Evolutionary conservation across 2,113 vertebrate genomes (phyloP), one percentile per base, ranked within the genome.

Genomic region (Leptocoma aspasia): DNA sequence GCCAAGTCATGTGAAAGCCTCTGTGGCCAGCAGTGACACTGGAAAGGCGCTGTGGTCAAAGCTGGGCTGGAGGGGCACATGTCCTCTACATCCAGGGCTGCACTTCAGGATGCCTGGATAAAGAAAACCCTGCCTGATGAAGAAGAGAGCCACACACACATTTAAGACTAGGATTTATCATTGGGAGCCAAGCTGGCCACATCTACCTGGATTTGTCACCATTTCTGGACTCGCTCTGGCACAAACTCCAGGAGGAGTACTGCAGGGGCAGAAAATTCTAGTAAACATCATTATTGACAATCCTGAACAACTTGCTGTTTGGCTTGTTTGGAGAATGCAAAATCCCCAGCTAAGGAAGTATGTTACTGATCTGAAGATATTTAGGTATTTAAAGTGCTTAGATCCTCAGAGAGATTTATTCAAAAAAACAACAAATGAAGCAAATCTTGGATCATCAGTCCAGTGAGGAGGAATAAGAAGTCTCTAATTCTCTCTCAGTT

Each of bases 1-100:
- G 15, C 23, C 35, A 57, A 75, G 24, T 33, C 24, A 24, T 39
- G 24, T 64, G 41, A 82, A 86, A 69, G 22, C 11, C 53, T 85
- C 47, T 42, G 78, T 52, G 30, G 22, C 7, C 61, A 71, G 13
- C 18, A 52, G 13, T 7, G 33, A 19, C 5, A 6, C 1, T 39
- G 24, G 30, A 68, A 89, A 44, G 56, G 63, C 59, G 49, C 11
- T 17, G 5, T 19, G 7, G 28, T 41, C 33, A 39, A 5, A 1
- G n/a, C 22, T 63, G 66, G 12, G 47, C 13, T 12, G 7, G 12
- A 22, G 49, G 27, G 11, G 22, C n/a, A n/a, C 24, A 9, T 5
- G 3, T 3, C 18, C 15, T 26, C 41, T 5, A 3, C 44, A 76
- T 11, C 21, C 39, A 60, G 35, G 0, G 0, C 24, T 35, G 30